Conservation (phyloP, 2,113 vertebrate genomes). For the Tretioscincus oriximinensis region DNA sequence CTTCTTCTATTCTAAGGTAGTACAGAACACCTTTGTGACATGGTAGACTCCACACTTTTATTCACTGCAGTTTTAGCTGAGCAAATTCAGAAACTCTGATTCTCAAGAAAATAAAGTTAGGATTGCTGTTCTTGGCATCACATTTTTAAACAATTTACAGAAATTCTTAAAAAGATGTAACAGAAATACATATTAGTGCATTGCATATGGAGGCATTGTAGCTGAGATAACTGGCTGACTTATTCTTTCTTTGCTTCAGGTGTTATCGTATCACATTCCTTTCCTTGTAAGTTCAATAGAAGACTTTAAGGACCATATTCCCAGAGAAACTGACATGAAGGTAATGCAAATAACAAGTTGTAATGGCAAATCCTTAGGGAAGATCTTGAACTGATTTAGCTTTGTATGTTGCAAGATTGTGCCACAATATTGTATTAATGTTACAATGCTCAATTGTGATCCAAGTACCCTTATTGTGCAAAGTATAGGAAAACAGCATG, state of each 20-base stretch:
- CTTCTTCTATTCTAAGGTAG: no score
- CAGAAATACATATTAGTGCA: no score
- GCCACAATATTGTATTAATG: not conserved
- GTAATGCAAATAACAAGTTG: constrained; percentile 65
- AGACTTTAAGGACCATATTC: constrained; percentile 99
- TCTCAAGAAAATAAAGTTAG: no score
- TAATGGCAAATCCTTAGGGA: not conserved
- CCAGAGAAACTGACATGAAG: constrained; percentile 99
- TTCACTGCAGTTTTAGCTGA: no score
- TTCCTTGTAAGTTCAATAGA: constrained; percentile 99
- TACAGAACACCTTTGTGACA: no score
- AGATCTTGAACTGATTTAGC: not conserved
- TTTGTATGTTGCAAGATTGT: not conserved
- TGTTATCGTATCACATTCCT: constrained; percentile 97
- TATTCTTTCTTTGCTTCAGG: constrained; percentile 71
- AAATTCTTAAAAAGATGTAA: no score
- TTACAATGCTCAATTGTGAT: not conserved
- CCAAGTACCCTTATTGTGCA: not conserved
- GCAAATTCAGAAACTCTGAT: no score
- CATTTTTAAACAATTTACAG: no score
- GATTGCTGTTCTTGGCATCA: no score
- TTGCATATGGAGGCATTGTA: not conserved
- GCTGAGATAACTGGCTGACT: constrained; percentile 12
- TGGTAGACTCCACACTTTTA: no score
- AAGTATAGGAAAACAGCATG: not conserved